Evolutionary conservation across 2,113 vertebrate genomes (phyloP).

Genomic region (Mus musculus): DNA sequence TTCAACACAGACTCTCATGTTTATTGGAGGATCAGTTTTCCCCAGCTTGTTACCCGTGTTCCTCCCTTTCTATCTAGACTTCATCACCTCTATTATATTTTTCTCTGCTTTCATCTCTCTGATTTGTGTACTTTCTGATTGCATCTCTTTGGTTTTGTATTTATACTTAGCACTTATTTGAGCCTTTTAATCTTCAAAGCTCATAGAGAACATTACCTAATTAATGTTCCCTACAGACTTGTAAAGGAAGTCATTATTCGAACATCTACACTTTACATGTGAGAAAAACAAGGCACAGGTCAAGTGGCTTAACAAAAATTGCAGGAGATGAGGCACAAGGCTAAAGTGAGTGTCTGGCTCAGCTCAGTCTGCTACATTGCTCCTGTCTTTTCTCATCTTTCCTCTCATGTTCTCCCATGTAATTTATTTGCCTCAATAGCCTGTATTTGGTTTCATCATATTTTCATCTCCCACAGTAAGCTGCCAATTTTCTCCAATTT

Average conservation of each 20-base stretch:
- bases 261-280: constrained; percentile 49
- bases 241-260: constrained; percentile 66
- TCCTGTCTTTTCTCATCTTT: neutral
- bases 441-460: neutral
- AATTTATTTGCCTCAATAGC: neutral
- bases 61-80: neutral
- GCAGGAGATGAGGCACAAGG: neutral
- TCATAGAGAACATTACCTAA: constrained; percentile 66
- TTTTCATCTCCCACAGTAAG: constrained; percentile 20
- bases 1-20: neutral
- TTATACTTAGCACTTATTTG: constrained; percentile 65
- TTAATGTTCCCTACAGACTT: constrained; percentile 66
- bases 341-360: neutral
- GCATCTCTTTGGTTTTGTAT: constrained; percentile 57
- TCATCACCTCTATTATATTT: constrained; percentile 11
- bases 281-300: constrained; percentile 51
- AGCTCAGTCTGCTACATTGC: fast-evolving
- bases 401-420: neutral
- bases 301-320: constrained; percentile 46
- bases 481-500: neutral
- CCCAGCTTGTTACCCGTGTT: neutral
- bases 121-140: constrained; percentile 58
- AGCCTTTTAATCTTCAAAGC: constrained; percentile 74
- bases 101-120: constrained; percentile 60
- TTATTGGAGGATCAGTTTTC: constrained; percentile 12